phyloP scores from a whole-genome alignment of 2,113 vertebrate genomes.

The Crypturellus undulatus region DNA sequence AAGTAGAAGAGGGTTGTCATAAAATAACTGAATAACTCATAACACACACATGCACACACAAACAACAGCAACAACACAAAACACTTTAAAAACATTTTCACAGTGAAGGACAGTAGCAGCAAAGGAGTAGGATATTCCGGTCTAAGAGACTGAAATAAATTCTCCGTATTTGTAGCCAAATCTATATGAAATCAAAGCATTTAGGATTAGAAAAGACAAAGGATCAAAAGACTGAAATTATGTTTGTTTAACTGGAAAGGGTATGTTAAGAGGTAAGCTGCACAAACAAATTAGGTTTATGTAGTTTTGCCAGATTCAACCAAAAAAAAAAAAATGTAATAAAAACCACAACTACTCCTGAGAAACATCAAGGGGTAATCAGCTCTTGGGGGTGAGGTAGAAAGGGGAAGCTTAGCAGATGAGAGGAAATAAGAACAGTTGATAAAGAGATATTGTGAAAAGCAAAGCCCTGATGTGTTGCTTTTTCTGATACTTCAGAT shows the following conservation, averaged over 20 bases:
- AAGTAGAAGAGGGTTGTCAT: neutral
- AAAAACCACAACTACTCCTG: neutral
- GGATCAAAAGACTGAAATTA: neutral
- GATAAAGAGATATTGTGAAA: neutral
- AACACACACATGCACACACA: neutral
- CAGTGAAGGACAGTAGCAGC: neutral
- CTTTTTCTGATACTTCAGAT: neutral
- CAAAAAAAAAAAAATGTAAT: neutral
- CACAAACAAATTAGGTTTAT: slow-evolving; percentile 3
- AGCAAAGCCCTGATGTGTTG: neutral
- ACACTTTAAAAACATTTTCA: neutral
- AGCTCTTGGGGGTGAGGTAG: neutral
- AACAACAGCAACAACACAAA: too few relatives aligned
- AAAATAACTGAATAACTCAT: neutral
- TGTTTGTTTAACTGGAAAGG: neutral
- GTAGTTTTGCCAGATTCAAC: neutral
- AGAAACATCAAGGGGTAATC: neutral
- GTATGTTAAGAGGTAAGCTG: neutral
- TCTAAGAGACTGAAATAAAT: neutral
- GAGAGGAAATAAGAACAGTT: neutral
- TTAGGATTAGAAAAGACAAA: slow-evolving; percentile 27
- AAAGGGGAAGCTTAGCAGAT: neutral
- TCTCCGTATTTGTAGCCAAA: neutral
- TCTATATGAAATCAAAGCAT: neutral
- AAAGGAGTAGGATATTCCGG: neutral